Base-by-base conservation (phyloP, 92 coral and sea anemone species). In the Metridium senile region DNA sequence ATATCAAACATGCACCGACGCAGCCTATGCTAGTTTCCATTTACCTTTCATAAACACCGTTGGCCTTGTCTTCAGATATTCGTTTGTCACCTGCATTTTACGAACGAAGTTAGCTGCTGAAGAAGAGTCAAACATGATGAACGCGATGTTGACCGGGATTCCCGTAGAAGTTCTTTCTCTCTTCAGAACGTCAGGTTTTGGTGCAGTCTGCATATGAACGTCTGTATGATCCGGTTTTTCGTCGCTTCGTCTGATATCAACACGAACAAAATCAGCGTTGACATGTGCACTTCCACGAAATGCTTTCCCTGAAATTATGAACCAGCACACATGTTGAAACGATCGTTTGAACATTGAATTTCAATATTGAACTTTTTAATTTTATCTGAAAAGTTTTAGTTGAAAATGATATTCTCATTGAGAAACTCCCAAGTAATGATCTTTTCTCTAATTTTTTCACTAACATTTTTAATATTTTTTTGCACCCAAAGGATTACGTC, bases 61-160 rank as follows among this genome's bases (percentile, higher is more conserved):
- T 33, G 82, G 75, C 20, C 82, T 71, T 32, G 85, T 71, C 67
- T 84, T 62, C 54, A 90, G 63, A 51, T 71, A 87, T 10, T 85
- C 74, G n/a, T 68, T 56, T 11, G 89, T 84, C 51, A 77, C 87
- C 59, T 83, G 86, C 92, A 90, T 87, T 69, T 91, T 81, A 34
- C 97, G 73, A 30, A 58, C 32, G 43, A 91, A 91, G 26, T 91
- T 89, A 9, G 97, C 97, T 16, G 92, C 87, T 33, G 97, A 91
- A 1, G 92, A 84, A 6, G 97, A 91, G 76, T 91, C 97, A 54
- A 91, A 91, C 97, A 91, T 91, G 35, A 91, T 74, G 62, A 91
- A 65, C 32, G 85, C 84, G 34, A 91, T 70, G 62, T 81, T 88
- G 34, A 87, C 53, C 31, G 97, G 97, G 45, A 91, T 74, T 8